These are phyloP conservation scores for Lepilemur septentrionalis DNA, from an alignment of 2,797 vertebrate genomes.

Conservation along the genomic window DNA sequence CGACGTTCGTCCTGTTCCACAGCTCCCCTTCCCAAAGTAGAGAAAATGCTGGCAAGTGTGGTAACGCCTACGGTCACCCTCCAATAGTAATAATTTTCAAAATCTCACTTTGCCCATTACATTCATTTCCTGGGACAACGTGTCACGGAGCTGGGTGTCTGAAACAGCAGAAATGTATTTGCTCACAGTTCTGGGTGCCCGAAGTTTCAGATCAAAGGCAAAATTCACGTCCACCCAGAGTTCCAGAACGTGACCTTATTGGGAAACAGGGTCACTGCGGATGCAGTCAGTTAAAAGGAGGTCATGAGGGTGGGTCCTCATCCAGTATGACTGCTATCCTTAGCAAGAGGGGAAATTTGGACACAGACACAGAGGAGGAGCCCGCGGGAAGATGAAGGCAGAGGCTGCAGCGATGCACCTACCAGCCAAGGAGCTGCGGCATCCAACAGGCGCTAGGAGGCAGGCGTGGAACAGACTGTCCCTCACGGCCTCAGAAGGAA, in stretches of 20 bases:
- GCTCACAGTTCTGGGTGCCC: background rate
- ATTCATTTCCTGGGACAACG: background rate
- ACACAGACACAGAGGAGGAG: background rate
- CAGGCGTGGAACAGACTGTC: background rate
- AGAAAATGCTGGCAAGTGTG: accelerated
- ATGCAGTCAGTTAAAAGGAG: background rate
- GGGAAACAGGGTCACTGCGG: background rate
- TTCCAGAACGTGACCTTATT: background rate
- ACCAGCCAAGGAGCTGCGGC: background rate
- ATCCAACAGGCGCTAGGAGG: background rate
- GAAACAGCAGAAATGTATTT: background rate
- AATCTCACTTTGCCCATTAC: background rate
- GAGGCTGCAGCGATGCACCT: too few species aligned
- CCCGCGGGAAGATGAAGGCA: background rate
- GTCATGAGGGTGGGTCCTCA: background rate
- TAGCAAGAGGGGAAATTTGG: background rate
- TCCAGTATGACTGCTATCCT: background rate
- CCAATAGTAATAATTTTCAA: background rate
- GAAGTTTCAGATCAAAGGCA: background rate
- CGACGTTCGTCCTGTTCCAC: accelerated
- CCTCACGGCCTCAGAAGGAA: background rate
- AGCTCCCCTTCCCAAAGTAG: background rate
- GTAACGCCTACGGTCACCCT: background rate
- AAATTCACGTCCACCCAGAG: too few species aligned
- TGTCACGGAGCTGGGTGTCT: background rate